A percentile compares a stretch with the other conserved stretches of the same genome.
These are phyloP conservation scores for Pangasius larnaudii DNA, from an alignment of 2,797 vertebrate species.

Conservation along the genomic window DNA sequence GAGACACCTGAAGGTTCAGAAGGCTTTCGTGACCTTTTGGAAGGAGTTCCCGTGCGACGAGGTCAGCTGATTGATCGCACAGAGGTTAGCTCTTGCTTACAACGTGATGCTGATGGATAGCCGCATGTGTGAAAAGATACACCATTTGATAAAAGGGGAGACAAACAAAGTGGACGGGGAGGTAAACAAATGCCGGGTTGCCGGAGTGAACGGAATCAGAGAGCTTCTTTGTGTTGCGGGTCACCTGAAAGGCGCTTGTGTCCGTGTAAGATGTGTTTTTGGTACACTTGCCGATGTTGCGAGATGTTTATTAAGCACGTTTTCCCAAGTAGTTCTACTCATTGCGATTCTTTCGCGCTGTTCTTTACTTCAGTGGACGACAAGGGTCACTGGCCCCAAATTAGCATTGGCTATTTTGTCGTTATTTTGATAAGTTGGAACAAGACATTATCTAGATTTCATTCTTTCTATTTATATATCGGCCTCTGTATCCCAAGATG, in stretches of 20 bases:
- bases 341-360: neutral
- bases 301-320: neutral
- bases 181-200: slow-evolving; percentile 25
- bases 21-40: slow-evolving; percentile 29
- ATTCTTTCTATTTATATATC: neutral
- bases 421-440: neutral
- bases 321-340: slow-evolving; percentile 4
- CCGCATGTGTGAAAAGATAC: slow-evolving; percentile 67
- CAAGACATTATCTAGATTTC: slow-evolving; percentile 9
- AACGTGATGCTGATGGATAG: slow-evolving; percentile 63
- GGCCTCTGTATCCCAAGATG: slow-evolving; percentile 21
- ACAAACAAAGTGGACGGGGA: slow-evolving; percentile 26
- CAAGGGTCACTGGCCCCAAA: neutral
- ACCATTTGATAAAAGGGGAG: slow-evolving; percentile 60
- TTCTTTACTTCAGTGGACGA: neutral
- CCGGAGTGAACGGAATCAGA: slow-evolving; percentile 36
- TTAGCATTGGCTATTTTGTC: slow-evolving; percentile 4
- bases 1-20: neutral
- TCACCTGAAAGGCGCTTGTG: slow-evolving; percentile 1
- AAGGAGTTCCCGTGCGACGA: neutral
- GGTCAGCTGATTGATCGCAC: slow-evolving; percentile 45
- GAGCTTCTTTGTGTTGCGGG: slow-evolving; percentile 8
- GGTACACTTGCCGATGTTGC: neutral
- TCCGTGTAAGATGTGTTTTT: slow-evolving; percentile 20
- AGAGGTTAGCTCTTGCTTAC: slow-evolving; percentile 53